Evolutionary conservation across 2,888 invertebrate species (phyloP).

Genomic region (Tetropium fuscum): DNA sequence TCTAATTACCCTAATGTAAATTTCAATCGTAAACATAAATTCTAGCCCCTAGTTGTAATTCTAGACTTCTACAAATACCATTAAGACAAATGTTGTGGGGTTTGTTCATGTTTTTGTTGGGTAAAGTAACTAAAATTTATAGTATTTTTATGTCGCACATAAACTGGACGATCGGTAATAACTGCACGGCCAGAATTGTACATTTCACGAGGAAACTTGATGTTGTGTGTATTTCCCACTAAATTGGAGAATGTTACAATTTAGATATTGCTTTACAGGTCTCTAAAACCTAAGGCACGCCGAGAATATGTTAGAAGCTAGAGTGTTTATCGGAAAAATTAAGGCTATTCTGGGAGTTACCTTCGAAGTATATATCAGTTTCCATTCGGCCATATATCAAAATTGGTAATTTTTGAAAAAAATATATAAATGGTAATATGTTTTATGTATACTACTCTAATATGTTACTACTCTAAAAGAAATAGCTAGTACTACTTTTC

Average conservation of each 20-base stretch:
- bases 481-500: too few relatives aligned
- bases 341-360: too few relatives aligned
- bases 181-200: constrained; percentile 33
- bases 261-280: constrained; percentile 29
- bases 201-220: constrained; percentile 29
- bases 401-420: too few relatives aligned
- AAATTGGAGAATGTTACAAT: constrained; percentile 43
- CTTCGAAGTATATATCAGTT: too few relatives aligned
- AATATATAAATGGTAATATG: too few relatives aligned
- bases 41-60: constrained; percentile 7
- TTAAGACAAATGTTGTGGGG: constrained; percentile 14
- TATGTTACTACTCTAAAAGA: too few relatives aligned
- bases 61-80: background rate
- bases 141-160: constrained; percentile 43
- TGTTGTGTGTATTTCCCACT: constrained; percentile 34
- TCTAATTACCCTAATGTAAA: too few relatives aligned
- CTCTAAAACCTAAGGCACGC: background rate
- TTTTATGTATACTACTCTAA: too few relatives aligned
- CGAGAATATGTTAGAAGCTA: background rate
- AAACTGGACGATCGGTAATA: constrained; percentile 47
- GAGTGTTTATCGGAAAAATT: too few relatives aligned
- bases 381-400: too few relatives aligned
- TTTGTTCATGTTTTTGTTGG: constrained; percentile 13
- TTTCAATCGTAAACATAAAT: too few relatives aligned
- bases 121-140: constrained; percentile 34